These are phyloP conservation scores for Scelioninae gen. 1 DNA, from an alignment of 2,888 invertebrate genomes.

Conservation along the genomic window DNA sequence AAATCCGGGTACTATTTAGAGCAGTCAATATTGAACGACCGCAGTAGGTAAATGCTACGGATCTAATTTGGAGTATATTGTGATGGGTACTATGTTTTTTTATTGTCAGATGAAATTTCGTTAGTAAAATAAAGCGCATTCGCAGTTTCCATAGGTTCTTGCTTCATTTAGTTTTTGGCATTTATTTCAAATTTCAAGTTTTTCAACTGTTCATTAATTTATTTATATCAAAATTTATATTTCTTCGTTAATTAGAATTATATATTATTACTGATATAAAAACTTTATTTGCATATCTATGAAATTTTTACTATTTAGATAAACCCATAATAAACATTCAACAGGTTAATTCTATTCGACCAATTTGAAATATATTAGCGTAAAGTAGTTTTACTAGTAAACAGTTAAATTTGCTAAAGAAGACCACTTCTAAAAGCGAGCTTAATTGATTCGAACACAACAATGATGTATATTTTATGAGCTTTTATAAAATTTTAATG, in stretches of 20 bases:
- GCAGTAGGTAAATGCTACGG: not conserved
- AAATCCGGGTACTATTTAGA: conserved; percentile 1
- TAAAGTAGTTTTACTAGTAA: not conserved
- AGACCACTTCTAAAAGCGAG: not conserved
- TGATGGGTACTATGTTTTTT: no score
- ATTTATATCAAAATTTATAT: no score
- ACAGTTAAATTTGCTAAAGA: conserved; percentile 5
- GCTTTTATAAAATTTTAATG: not conserved
- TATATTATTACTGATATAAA: no score
- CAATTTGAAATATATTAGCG: conserved; percentile 13
- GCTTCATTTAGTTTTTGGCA: no score
- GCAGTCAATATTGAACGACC: conserved; percentile 18
- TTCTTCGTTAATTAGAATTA: no score
- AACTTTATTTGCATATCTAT: no score
- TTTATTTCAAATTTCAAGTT: no score
- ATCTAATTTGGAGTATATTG: conserved; percentile 1
- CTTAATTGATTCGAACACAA: conserved; percentile 6
- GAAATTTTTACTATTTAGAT: not conserved
- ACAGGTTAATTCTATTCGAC: not conserved
- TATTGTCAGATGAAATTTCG: no score
- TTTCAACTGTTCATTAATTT: no score
- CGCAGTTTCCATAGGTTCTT: no score
- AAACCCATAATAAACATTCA: conserved; percentile 8
- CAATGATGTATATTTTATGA: conserved; percentile 4
- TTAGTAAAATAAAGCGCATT: no score